Percentiles rank a stretch among this genome's conserved stretches.
Evolutionary conservation across 2,888 invertebrate species (phyloP).

Genomic region (Dolomedes plantarius): DNA sequence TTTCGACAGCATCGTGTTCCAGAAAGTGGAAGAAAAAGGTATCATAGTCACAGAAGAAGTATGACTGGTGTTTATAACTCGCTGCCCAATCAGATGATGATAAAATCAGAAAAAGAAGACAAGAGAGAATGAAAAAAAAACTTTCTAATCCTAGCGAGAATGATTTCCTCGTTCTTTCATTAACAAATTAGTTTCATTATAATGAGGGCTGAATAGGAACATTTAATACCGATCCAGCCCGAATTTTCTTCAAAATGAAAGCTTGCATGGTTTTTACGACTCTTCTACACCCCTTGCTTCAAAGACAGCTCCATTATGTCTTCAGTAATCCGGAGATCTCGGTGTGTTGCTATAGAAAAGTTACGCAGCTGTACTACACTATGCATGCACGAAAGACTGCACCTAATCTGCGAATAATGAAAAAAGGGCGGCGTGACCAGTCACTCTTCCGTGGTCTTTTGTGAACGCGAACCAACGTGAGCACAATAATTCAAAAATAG

Average conservation of each 20-base stretch:
- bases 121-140: too few relatives aligned
- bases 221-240: neutral
- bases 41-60: too few relatives aligned
- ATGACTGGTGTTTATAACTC: too few relatives aligned
- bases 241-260: neutral
- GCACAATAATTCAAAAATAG: constrained; percentile 47
- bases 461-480: constrained; percentile 21
- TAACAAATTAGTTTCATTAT: neutral
- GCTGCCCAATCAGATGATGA: too few relatives aligned
- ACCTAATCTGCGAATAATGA: constrained; percentile 14
- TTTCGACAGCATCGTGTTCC: too few relatives aligned
- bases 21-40: too few relatives aligned
- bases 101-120: too few relatives aligned
- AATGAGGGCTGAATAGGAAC: neutral
- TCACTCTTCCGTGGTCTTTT: constrained; percentile 1
- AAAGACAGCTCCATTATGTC: neutral
- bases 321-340: neutral
- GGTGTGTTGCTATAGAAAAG: neutral
- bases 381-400: neutral
- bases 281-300: neutral
- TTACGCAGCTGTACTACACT: neutral
- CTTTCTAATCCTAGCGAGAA: neutral
- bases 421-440: constrained; percentile 6
- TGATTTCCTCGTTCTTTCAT: neutral
- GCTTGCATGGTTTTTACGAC: neutral